Percentiles rank a stretch among this genome's conserved stretches.
Conservation (phyloP, 2,888 invertebrate genomes). For the Alitta virens region DNA sequence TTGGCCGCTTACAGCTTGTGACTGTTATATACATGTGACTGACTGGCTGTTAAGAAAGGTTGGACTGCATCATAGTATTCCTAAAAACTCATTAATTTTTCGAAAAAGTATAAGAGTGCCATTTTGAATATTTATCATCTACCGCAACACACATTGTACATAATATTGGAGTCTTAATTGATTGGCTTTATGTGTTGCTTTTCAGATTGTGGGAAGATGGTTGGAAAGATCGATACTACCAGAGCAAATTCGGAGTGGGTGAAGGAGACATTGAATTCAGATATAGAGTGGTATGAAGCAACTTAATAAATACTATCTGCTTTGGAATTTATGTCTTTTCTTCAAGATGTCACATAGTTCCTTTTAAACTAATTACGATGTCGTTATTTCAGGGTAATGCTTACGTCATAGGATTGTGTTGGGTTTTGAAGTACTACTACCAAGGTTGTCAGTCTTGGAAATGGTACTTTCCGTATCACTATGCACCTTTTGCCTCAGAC, state of each 20-base stretch:
- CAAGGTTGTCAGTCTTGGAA: conserved; percentile 97
- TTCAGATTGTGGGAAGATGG: conserved; percentile 91
- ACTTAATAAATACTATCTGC: no score
- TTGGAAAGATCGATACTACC: conserved; percentile 96
- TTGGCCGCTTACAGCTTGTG: no score
- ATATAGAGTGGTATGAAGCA: conserved; percentile 68
- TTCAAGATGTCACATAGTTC: background rate
- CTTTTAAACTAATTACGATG: background rate
- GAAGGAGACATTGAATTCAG: conserved; percentile 69
- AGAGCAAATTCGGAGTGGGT: conserved; percentile 61
- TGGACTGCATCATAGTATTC: no score
- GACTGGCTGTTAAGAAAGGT: no score
- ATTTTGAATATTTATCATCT: no score
- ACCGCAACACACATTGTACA: no score
- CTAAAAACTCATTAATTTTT: no score
- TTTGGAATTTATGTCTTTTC: no score
- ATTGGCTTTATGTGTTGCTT: conserved; percentile 30
- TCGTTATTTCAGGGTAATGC: conserved; percentile 67
- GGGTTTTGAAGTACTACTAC: conserved; percentile 98
- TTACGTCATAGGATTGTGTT: conserved; percentile 93
- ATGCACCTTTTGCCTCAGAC: conserved; percentile 99
- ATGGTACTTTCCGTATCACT: conserved; percentile 99
- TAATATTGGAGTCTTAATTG: background rate
- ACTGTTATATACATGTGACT: no score
- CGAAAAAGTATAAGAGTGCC: no score